Evolutionary conservation across 64 coral and sea anemone genomes (phyloP), one percentile per base, ranked within the genome.

Genomic region (Actinia tenebrosa): DNA sequence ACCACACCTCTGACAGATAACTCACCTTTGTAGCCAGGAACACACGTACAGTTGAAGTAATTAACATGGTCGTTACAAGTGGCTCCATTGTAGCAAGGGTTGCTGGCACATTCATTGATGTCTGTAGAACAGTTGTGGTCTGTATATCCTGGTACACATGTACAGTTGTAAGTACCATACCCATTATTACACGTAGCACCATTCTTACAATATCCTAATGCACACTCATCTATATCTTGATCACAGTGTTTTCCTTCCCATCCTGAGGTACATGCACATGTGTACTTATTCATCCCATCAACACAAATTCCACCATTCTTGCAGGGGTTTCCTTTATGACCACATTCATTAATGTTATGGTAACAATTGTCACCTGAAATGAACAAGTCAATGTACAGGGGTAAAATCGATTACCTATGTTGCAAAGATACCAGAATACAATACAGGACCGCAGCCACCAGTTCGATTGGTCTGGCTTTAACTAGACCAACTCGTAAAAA

Each of bases 121-220:
- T 95, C 62, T 45, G 89, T 95, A 8, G 94, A 96, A 88, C 94
- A 96, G 85, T 96, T 96, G 79, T 58, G 60, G 64, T 92, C 93
- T 16, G 87, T 87, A 53, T 92, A 95, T 30, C 93, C 93, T 43
- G 93, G 89, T 78, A 69, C 75, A 87, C 94, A 95, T 14, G 83
- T 84, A 69, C 94, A 95, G 23, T 82, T 89, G 80, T 95, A 92
- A 27, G 78, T 78, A 45, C 87, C 89, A 55, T 84, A 11, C 25
- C 64, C 83, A 84, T 89, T 89, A 87, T 52, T 87, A 92, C 94
- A 96, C 0, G 69, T 90, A 43, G 94, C 94, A 27, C 64, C 54
- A 71, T 96, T 96, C 79, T 92, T 45, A 80, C 94, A 96, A 47
- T 87, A 89, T 7, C 80, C 90, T 64, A 92, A 43, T 22, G 80